Evolutionary conservation across 2,113 vertebrate species (phyloP).

Genomic region (Oceanites oceanicus): DNA sequence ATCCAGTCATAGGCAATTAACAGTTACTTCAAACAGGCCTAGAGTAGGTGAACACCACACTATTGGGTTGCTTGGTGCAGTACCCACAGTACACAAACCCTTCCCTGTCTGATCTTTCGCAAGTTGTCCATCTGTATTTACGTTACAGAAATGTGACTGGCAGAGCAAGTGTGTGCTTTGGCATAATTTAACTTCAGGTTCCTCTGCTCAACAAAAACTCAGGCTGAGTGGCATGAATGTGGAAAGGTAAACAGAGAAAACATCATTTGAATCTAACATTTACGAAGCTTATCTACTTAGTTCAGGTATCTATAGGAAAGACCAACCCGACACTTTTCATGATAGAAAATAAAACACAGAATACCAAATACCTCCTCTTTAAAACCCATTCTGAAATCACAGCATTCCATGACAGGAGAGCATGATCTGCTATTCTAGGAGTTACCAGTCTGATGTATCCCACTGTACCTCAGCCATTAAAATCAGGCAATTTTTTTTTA

Average conservation of each 20-base stretch:
- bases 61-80: background rate
- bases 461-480: background rate
- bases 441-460: background rate
- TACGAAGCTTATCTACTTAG: background rate
- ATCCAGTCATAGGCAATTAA: background rate
- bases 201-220: background rate
- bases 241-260: background rate
- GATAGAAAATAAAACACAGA: background rate
- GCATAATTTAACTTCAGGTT: background rate
- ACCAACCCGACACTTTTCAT: background rate
- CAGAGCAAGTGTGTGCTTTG: background rate
- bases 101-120: background rate
- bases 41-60: background rate
- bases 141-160: background rate
- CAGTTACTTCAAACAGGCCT: background rate
- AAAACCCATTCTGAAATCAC: background rate
- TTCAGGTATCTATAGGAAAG: background rate
- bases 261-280: background rate
- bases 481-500: background rate
- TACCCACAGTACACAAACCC: background rate
- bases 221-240: background rate
- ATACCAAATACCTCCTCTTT: background rate
- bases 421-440: background rate
- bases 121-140: background rate
- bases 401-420: background rate